Conservation (phyloP, 2,113 vertebrate genomes). For the Hydrolagus affinis region DNA sequence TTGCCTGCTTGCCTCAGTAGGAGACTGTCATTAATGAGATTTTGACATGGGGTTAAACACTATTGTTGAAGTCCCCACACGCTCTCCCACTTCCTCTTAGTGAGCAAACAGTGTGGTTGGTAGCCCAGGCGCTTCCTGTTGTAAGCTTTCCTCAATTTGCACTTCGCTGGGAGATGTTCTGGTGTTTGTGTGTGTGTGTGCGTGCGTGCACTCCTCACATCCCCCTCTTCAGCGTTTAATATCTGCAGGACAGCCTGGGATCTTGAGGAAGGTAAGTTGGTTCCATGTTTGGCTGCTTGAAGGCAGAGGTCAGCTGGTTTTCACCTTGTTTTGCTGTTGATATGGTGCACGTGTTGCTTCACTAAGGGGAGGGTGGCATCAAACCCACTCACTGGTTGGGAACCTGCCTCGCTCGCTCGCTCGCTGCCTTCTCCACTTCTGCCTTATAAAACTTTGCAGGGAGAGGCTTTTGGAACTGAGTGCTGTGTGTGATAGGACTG, state of each 20-base stretch:
- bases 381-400: neutral
- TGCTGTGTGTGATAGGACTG: neutral
- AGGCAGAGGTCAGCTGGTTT: neutral
- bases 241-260: neutral
- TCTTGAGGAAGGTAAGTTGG: neutral
- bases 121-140: slow-evolving; percentile 21
- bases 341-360: neutral
- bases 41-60: slow-evolving; percentile 19
- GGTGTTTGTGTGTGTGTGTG: neutral
- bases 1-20: neutral
- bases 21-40: slow-evolving; percentile 16
- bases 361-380: neutral
- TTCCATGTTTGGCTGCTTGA: neutral
- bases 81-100: slow-evolving; percentile 23
- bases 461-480: neutral
- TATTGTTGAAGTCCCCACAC: slow-evolving; percentile 28
- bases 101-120: slow-evolving; percentile 15
- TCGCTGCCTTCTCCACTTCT: no score
- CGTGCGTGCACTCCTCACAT: neutral
- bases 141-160: slow-evolving; percentile 11
- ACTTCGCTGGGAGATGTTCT: neutral
- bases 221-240: neutral
- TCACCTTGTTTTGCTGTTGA: neutral
- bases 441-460: neutral
- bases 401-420: no score